Percentiles rank a stretch among this genome's conserved stretches.
These are phyloP conservation scores for Cheilosia soror DNA, from an alignment of 2,888 invertebrate species.

Conservation along the genomic window DNA sequence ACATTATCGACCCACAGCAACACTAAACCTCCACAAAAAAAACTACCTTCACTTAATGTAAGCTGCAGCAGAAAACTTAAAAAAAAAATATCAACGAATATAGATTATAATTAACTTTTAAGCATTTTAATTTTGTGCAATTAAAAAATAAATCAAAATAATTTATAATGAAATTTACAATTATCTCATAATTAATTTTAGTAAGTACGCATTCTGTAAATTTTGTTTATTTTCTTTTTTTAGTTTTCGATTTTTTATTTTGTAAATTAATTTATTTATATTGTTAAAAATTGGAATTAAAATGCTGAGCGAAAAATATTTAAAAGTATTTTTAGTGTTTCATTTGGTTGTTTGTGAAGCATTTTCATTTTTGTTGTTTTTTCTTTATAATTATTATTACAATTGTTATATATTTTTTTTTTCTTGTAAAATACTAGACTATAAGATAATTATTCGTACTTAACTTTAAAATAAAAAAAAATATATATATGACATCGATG, in stretches of 20 bases:
- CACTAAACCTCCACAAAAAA: constrained; percentile 3
- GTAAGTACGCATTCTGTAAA: constrained; percentile 54
- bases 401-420: constrained; percentile 34
- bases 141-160: constrained; percentile 54
- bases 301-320: constrained; percentile 37
- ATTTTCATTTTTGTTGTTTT: constrained; percentile 27
- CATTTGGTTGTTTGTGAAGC: constrained; percentile 65
- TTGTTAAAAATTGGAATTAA: constrained; percentile 36
- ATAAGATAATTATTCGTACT: constrained; percentile 66
- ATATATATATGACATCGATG: constrained; percentile 60
- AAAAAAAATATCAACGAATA: constrained; percentile 65
- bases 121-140: constrained; percentile 73
- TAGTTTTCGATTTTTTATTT: constrained; percentile 21
- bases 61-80: constrained; percentile 35
- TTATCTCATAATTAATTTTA: constrained; percentile 47
- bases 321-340: constrained; percentile 49
- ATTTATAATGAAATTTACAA: constrained; percentile 30
- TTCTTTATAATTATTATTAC: constrained; percentile 1
- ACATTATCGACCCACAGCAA: constrained; percentile 6
- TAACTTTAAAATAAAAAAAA: constrained; percentile 38
- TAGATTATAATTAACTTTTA: constrained; percentile 66
- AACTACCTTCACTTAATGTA: constrained; percentile 18
- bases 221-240: constrained; percentile 28
- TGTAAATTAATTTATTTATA: constrained; percentile 5
- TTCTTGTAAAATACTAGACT: constrained; percentile 67